Evolutionary conservation across 2,888 invertebrate genomes (phyloP).

Genomic region (Strigamia maritima): DNA sequence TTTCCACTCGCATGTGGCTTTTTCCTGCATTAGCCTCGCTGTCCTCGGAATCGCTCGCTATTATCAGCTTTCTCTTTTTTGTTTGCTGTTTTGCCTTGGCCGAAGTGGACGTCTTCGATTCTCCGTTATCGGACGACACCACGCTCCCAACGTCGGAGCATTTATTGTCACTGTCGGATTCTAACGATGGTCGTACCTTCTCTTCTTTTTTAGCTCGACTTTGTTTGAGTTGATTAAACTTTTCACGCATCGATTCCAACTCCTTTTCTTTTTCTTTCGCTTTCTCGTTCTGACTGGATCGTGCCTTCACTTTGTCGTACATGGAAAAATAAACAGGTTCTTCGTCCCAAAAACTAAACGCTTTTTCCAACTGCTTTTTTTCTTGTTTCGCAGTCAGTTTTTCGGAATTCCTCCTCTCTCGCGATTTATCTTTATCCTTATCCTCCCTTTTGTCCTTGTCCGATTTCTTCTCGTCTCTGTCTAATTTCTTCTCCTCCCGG

Average conservation of each 20-base stretch:
- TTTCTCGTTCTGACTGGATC: constrained; percentile 63
- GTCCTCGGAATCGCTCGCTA: constrained; percentile 40
- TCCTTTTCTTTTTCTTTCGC: constrained; percentile 68
- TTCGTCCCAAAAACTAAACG: constrained; percentile 84
- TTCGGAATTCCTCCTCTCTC: constrained; percentile 44
- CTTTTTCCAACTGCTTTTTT: constrained; percentile 67
- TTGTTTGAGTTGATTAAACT: constrained; percentile 82
- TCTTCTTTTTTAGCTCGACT: constrained; percentile 67
- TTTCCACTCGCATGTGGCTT: not conserved
- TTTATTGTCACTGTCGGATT: constrained; percentile 45
- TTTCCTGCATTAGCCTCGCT: constrained; percentile 35
- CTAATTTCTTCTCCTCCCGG: constrained; percentile 47
- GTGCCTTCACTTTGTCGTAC: constrained; percentile 89
- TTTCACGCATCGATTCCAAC: constrained; percentile 76
- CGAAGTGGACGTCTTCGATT: constrained; percentile 43
- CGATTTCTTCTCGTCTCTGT: constrained; percentile 47
- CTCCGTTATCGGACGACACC: constrained; percentile 43
- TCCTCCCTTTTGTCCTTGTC: constrained; percentile 50
- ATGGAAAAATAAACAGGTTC: constrained; percentile 90
- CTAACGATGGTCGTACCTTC: constrained; percentile 75
- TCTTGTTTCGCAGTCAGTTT: constrained; percentile 44
- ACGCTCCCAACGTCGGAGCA: constrained; percentile 45
- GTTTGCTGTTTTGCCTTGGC: constrained; percentile 34
- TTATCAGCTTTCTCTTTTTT: constrained; percentile 40
- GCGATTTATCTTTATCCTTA: constrained; percentile 53